Evolutionary conservation across 2,888 invertebrate genomes (phyloP).

Genomic region (Catocala sponsa): DNA sequence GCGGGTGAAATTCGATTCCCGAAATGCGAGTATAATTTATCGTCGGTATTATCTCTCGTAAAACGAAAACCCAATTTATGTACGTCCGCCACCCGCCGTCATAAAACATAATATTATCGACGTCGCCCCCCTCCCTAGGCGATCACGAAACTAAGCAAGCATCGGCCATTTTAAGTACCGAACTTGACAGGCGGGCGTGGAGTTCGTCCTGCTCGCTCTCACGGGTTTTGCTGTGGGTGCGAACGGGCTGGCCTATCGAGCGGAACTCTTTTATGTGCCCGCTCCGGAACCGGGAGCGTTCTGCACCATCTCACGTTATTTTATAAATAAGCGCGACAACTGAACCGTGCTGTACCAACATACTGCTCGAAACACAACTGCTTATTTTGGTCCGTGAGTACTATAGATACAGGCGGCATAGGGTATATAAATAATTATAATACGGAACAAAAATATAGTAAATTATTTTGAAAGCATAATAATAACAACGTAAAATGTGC

Average conservation of each 20-base stretch:
- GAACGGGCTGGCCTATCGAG: slow-evolving; percentile 63
- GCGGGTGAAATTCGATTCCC: slow-evolving; percentile 69
- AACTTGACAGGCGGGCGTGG: slow-evolving; percentile 77
- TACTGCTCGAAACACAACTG: too few species aligned
- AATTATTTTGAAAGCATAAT: too few species aligned
- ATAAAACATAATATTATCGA: slow-evolving; percentile 87
- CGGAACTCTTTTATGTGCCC: slow-evolving; percentile 77
- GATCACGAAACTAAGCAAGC: slow-evolving; percentile 85
- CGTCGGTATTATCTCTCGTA: slow-evolving; percentile 80
- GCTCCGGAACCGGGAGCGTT: slow-evolving; percentile 71
- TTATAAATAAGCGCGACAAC: slow-evolving; percentile 50
- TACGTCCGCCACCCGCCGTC: slow-evolving; percentile 75
- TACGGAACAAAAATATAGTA: too few species aligned
- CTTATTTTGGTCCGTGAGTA: too few species aligned
- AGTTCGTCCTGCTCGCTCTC: slow-evolving; percentile 42
- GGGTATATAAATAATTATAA: too few species aligned
- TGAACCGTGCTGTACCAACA: slow-evolving; percentile 4
- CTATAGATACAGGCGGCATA: too few species aligned
- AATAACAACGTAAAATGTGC: neutral
- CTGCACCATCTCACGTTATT: slow-evolving; percentile 70
- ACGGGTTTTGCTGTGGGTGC: slow-evolving; percentile 33
- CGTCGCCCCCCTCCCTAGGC: slow-evolving; percentile 83
- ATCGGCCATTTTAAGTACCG: slow-evolving; percentile 84
- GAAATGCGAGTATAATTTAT: slow-evolving; percentile 80
- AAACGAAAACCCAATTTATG: slow-evolving; percentile 85